Base-by-base conservation (phyloP, 2,113 vertebrate species). In the Oncorhynchus tshawytscha region DNA sequence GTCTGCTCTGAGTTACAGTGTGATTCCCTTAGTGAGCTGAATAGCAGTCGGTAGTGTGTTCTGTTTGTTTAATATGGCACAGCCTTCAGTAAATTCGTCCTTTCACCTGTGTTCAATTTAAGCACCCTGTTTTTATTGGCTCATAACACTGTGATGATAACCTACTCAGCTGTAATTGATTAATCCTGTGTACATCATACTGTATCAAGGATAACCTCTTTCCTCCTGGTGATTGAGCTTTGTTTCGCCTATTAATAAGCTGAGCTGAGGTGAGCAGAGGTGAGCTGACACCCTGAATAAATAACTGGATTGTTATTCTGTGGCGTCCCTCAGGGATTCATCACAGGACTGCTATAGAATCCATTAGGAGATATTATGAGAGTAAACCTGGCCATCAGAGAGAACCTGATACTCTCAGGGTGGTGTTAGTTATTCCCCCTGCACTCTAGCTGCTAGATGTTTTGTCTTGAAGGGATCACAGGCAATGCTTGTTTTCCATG, bases 251-350 rank as follows among this genome's bases (percentile, higher is more conserved):
- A 11, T 45, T 45, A 45, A 45, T 45, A 45, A 45, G 9, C 0
- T 45, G 39, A 45, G 39, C 39, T 45, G 39, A 45, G 39, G 39
- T 31, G 31, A 29, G 62, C 64, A 78, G 29, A 72, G 49, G 48
- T 70, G 27, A 64, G 2, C 48, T 60, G 34, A 27, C 4, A 71
- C 73, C 34, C 2, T 29, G 70, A 72, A 79, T 76, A 79, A 81
- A 84, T 57, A 82, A 70, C 39, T 69, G 29, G 75, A 76, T 62
- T 76, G 77, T 75, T 83, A 49, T 88, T 85, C 76, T 34, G 29
- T 73, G 16, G 39, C 34, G 67, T 81, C 76, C 77, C 80, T 27
- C 25, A 24, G 34, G 79, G 77, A 78, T 82, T 27, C 82, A 84
- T 89, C 83, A 80, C 73, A 3, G 31, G 51, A 20, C 24, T 59